These are phyloP conservation scores for Otis tarda DNA, from an alignment of 2,113 vertebrate genomes.

Conservation along the genomic window DNA sequence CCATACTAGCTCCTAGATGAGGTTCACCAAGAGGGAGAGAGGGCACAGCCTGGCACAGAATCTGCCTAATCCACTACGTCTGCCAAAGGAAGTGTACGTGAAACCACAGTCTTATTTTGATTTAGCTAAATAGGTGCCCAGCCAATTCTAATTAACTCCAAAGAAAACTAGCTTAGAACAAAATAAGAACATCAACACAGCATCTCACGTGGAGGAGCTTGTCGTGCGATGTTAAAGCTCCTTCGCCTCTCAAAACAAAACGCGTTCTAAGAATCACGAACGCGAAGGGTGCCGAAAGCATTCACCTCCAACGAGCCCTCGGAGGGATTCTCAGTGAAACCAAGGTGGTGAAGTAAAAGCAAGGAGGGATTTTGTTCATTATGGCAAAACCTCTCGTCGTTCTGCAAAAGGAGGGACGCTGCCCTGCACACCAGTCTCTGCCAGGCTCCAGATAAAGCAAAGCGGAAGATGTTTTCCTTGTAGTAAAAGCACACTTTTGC, in stretches of 20 bases:
- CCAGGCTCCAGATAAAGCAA: neutral
- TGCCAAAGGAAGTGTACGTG: conserved; percentile 2
- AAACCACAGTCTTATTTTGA: conserved; percentile 49
- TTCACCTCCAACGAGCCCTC: neutral
- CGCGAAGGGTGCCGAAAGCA: rapidly evolving
- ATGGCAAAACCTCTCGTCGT: neutral
- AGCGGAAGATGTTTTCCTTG: neutral
- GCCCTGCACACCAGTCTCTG: neutral
- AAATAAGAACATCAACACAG: neutral
- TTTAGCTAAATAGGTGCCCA: conserved; percentile 27
- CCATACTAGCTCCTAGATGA: neutral
- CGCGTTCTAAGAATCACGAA: rapidly evolving
- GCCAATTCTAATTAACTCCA: conserved; percentile 45
- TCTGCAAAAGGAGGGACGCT: neutral
- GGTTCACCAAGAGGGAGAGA: conserved; percentile 16
- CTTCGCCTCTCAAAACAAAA: neutral
- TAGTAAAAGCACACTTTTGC: neutral
- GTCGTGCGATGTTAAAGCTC: neutral
- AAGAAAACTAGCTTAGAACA: conserved; percentile 20
- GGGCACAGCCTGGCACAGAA: conserved; percentile 44
- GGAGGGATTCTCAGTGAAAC: neutral
- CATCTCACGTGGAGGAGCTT: neutral
- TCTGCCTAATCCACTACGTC: neutral
- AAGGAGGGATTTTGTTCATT: neutral
- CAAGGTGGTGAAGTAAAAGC: neutral